Percentiles rank a stretch among this genome's conserved stretches.
Evolutionary conservation across 92 coral and sea anemone genomes (phyloP).

Genomic region (Isaurus tuberculatus): DNA sequence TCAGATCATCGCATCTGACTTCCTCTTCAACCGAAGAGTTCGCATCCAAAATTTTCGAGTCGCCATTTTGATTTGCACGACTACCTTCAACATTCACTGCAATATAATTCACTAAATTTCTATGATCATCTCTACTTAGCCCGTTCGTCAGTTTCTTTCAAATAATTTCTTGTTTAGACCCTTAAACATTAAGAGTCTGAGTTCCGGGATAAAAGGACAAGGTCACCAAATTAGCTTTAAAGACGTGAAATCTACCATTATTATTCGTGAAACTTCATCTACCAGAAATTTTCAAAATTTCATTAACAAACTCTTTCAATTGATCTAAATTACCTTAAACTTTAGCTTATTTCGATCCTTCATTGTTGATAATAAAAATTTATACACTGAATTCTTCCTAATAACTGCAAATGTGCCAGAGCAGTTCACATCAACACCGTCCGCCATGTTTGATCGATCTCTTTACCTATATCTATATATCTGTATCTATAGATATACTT

Average conservation of each 20-base stretch:
- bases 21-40: too few relatives aligned
- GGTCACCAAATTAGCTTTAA: conserved; percentile 26
- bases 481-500: too few relatives aligned
- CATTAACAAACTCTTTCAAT: conserved; percentile 16
- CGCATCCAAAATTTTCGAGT: too few relatives aligned
- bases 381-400: neutral
- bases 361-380: conserved; percentile 8
- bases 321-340: conserved; percentile 26
- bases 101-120: conserved; percentile 11
- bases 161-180: conserved; percentile 27
- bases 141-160: conserved; percentile 12
- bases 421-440: conserved; percentile 2
- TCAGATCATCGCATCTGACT: neutral
- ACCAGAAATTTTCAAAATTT: conserved; percentile 27
- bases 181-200: conserved; percentile 34
- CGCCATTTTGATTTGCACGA: too few relatives aligned
- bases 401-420: neutral
- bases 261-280: conserved; percentile 23
- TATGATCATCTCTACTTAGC: conserved; percentile 14
- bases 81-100: neutral
- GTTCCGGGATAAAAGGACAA: conserved; percentile 44
- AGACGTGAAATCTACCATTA: conserved; percentile 37
- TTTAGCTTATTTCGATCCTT: conserved; percentile 22
- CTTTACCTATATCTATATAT: too few relatives aligned
- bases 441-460: conserved; percentile 16